Evolutionary conservation across 2,888 invertebrate genomes (phyloP), one percentile per base, ranked within the genome.

Genomic region (Scrobipalpa costella): DNA sequence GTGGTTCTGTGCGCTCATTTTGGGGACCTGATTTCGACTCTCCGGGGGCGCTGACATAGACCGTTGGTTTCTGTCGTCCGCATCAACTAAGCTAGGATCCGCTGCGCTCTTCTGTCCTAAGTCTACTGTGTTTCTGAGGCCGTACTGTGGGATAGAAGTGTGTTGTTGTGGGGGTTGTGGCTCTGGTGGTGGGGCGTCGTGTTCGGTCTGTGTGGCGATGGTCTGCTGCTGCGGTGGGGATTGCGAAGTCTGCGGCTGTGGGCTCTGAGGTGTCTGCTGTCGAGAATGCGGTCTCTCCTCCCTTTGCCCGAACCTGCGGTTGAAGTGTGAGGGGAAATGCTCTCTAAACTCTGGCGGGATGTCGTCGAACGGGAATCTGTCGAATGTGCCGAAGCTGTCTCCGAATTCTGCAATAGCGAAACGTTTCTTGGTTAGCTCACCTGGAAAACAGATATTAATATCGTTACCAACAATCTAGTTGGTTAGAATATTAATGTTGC

Each of bases 11-110:
- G 83, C 84, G 73, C 86, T 88, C 88, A 85, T 86, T 76, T 79
- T 83, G 73, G 74, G 71, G 63, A 72, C 72, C 2, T 55, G 34
- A 66, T 81, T 76, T 66, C 88, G 84, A 70, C 85, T 92, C 78
- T 94, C 94, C 62, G 96, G 95, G 36, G 96, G 96, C 34, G 96
- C 96, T 70, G 96, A 96, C 93, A 95, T 95, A 62, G 96, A 95
- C 77, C 96, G 92, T 71, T 94, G 94, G 64, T 92, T 92, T 69
- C 95, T 92, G 79, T 92, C 93, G 68, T 92, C 93, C 50, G 90
- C 92, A 84, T 90, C 88, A 77, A 89, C 87, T 73, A 88, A 67
- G 72, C 88, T 86, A 47, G 90, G 85, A 73, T 93, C 93, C 49
- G 90, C 90, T 73, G 93, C 88, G 71, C 92, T 92, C 76, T 93